phyloP scores from a whole-genome alignment of 2,888 invertebrate genomes.

The Chrysolina americana region DNA sequence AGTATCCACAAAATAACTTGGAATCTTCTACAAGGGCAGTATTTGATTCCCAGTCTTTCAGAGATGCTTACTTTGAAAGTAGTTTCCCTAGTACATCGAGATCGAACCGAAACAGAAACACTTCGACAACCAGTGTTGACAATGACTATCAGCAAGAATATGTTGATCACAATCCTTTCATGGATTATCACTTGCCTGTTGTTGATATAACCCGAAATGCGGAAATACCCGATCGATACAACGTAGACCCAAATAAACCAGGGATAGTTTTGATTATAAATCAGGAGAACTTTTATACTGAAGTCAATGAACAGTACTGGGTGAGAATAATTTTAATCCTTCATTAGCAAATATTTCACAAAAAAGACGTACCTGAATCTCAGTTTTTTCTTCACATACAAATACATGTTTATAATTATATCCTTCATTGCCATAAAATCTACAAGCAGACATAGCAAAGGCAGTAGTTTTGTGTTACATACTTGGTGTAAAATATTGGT shows the following conservation, averaged over 20 bases:
- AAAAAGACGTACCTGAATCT: no score
- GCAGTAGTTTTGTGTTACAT: no score
- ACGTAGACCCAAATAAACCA: constrained; percentile 59
- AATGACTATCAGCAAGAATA: constrained; percentile 32
- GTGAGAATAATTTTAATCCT: constrained; percentile 30
- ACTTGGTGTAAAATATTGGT: no score
- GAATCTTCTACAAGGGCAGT: not conserved
- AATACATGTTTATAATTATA: no score
- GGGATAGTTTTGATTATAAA: constrained; percentile 69
- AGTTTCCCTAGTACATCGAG: constrained; percentile 7
- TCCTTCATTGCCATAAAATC: no score
- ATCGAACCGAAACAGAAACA: not conserved
- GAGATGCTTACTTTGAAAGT: constrained; percentile 13
- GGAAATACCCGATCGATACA: constrained; percentile 47
- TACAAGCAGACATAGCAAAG: no score
- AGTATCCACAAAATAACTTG: not conserved
- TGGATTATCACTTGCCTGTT: constrained; percentile 35
- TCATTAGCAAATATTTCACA: not conserved
- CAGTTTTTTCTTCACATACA: no score
- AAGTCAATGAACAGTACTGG: constrained; percentile 48
- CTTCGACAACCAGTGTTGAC: constrained; percentile 38
- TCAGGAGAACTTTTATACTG: constrained; percentile 64
- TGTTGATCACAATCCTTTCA: constrained; percentile 20
- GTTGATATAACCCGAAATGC: constrained; percentile 1
- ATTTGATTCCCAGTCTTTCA: constrained; percentile 22